Base-by-base conservation (phyloP, 2,797 vertebrate species). In the Amniataba percoides region DNA sequence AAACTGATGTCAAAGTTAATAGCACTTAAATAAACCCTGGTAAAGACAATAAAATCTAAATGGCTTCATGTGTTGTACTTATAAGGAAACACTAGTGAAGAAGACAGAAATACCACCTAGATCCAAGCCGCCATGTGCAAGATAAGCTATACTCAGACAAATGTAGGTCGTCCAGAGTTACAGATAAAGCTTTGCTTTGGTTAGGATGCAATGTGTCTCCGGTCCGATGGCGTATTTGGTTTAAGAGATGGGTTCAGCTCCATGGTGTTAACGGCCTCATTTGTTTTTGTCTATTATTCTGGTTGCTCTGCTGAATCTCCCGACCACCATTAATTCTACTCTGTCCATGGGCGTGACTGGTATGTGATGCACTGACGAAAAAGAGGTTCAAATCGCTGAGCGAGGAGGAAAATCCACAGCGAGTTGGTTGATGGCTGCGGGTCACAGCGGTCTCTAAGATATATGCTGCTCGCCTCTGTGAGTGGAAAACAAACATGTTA, bases 271-370 rank as follows among this genome's bases (percentile, higher is more conserved):
- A 53, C 43, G 3, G 53, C 55, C 56, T 69, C 2, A 80, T 53
- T 70, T 75, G 43, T 74, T 81, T 57, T 80, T 60, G 45, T 71
- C 36, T 60, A 76, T 71, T 59, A 61, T 79, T 58, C 64, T 51
- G 74, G 64, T 77, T 71, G 19, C 69, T 71, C 25, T 39, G 65
- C n/a, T 45, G 45, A 52, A 34, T 77, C 73, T 69, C 59, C 27
- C 4, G 56, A 63, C 65, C 57, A 21, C 52, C 56, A 70, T 78
- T 57, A 21, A 55, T 68, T 70, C 40, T 78, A 74, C 51, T 69
- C 60, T 75, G 40, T 39, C 59, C 42, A 42, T 80, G 84, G 65
- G 67, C 79, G 81, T 71, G 60, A 82, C 78, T 68, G 60, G 74
- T 79, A 71, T 83, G 65, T 52, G 52, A 77, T 61, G 42, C 27